A percentile compares a stretch with the other conserved stretches of the same genome.
Conservation (phyloP, 2,797 vertebrate species). For the Silurus aristotelis region DNA sequence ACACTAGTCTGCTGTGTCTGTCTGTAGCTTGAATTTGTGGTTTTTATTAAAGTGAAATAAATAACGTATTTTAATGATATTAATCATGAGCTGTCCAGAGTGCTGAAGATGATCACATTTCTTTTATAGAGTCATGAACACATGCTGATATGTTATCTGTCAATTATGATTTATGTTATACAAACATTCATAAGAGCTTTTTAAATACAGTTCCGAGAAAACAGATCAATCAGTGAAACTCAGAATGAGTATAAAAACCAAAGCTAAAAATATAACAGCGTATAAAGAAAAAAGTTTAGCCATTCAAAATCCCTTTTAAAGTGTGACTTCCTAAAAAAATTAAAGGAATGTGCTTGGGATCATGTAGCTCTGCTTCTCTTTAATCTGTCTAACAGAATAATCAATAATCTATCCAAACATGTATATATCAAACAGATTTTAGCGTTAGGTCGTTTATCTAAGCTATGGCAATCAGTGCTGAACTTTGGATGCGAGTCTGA, state of each 20-base stretch:
- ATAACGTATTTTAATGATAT: slow-evolving; percentile 10
- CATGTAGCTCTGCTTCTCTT: background rate
- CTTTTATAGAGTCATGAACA: background rate
- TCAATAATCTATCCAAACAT: slow-evolving; percentile 25
- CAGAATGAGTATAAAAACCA: background rate
- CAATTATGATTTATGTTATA: background rate
- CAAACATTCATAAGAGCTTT: background rate
- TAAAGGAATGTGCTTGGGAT: background rate
- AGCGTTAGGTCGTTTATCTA: slow-evolving; percentile 1
- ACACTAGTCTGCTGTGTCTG: background rate
- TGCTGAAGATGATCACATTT: slow-evolving; percentile 55
- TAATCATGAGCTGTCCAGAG: slow-evolving; percentile 61
- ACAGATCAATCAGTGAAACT: background rate
- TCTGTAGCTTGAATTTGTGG: background rate
- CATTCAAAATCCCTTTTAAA: background rate
- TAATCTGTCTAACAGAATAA: slow-evolving; percentile 5
- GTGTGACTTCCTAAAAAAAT: background rate
- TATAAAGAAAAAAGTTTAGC: background rate
- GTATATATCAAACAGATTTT: background rate
- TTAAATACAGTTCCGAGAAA: background rate
- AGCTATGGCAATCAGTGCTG: background rate
- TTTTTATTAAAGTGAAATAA: background rate
- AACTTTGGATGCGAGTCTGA: slow-evolving; percentile 29
- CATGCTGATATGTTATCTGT: background rate
- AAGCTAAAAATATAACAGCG: background rate